A percentile compares a stretch with the other conserved stretches of the same genome.
These are phyloP conservation scores for Conus ventricosus DNA, from an alignment of 1,140 invertebrate species.

Conservation along the genomic window DNA sequence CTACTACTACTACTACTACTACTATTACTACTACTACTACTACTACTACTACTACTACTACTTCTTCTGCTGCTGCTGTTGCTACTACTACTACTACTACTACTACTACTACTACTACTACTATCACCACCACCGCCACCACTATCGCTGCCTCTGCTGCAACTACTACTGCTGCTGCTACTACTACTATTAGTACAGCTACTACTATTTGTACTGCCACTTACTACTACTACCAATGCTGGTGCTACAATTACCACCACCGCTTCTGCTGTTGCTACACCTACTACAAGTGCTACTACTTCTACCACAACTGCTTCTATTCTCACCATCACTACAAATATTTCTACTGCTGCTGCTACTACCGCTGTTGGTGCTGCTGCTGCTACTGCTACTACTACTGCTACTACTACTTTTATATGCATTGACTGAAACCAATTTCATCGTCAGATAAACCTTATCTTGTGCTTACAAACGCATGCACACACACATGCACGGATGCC, in stretches of 20 bases:
- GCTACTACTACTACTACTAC: not conserved
- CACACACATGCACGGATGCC: no score
- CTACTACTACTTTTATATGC: not conserved
- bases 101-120: no score
- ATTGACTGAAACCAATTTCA: no score
- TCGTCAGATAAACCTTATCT: no score
- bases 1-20: no score
- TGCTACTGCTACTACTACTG: conserved; percentile 28
- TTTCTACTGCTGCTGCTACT: conserved; percentile 10
- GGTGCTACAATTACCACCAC: not conserved
- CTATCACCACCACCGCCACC: no score
- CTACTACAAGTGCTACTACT: conserved; percentile 10
- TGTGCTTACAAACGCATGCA: no score
- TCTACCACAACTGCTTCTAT: conserved; percentile 16
- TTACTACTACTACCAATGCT: not conserved
- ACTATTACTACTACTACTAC: not conserved
- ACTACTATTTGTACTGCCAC: conserved; percentile 20
- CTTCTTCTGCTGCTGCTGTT: not conserved
- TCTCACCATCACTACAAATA: not conserved
- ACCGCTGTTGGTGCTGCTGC: conserved; percentile 25
- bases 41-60: conserved; percentile 1
- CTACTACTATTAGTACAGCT: not conserved
- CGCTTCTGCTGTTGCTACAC: not conserved
- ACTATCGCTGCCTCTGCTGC: no score
- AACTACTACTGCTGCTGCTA: no score